Percentiles rank a stretch among this genome's conserved stretches.
phyloP scores from a whole-genome alignment of 53 echinoderm and acorn worm genomes.

The Crossaster papposus region DNA sequence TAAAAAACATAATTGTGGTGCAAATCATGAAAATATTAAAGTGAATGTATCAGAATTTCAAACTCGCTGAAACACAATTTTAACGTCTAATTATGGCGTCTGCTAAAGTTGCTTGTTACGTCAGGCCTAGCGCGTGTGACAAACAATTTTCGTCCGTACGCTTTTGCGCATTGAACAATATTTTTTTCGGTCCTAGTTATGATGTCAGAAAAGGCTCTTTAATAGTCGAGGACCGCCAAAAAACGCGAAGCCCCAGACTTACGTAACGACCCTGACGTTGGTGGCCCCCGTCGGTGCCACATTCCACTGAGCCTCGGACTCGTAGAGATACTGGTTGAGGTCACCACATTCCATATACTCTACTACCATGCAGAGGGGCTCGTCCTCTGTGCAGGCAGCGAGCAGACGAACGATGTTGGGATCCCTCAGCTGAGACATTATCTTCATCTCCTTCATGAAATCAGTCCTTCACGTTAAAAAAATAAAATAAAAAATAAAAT shows the following conservation, averaged over 20 bases:
- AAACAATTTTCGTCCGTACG: too few species aligned
- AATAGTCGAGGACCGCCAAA: too few species aligned
- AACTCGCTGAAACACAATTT: too few species aligned
- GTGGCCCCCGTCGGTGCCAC: conserved; percentile 66
- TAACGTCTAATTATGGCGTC: too few species aligned
- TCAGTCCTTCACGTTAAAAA: conserved; percentile 71
- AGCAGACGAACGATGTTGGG: conserved; percentile 97
- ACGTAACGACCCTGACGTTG: conserved; percentile 71
- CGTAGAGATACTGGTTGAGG: conserved; percentile 88
- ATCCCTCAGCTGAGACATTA: conserved; percentile 95
- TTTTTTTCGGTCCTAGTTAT: too few species aligned
- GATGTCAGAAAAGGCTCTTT: too few species aligned
- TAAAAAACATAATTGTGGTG: too few species aligned
- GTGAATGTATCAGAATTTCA: too few species aligned
- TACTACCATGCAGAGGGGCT: conserved; percentile 94
- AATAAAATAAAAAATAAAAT: background rate
- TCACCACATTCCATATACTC: conserved; percentile 96
- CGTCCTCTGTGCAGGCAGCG: conserved; percentile 94
- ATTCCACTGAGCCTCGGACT: conserved; percentile 80
- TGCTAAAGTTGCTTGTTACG: too few species aligned
- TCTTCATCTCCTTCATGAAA: conserved; percentile 99
- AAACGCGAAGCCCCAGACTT: conserved; percentile 7
- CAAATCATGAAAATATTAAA: too few species aligned
- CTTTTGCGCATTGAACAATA: too few species aligned
- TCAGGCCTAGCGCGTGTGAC: too few species aligned